These are phyloP conservation scores for Hassar affinis DNA, from an alignment of 2,113 vertebrate genomes.

Conservation along the genomic window DNA sequence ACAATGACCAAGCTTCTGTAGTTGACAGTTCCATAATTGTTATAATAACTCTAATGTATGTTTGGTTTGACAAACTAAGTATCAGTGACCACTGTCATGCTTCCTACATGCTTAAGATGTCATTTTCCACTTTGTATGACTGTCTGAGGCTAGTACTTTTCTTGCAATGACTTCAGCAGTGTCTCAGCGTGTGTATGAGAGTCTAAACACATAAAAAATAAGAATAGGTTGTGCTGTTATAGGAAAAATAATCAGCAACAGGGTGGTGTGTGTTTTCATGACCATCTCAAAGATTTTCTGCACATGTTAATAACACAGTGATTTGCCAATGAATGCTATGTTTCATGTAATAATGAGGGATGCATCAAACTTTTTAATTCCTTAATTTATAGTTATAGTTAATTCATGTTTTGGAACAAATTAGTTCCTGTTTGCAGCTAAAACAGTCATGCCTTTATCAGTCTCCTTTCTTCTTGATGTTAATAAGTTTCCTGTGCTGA, in stretches of 20 bases:
- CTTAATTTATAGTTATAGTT: background rate
- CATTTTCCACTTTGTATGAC: background rate
- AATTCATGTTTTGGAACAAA: background rate
- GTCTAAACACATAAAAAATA: background rate
- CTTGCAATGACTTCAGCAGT: background rate
- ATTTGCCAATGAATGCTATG: background rate
- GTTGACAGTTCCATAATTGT: background rate
- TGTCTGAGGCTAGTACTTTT: background rate
- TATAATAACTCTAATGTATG: background rate
- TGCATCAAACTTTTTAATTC: background rate
- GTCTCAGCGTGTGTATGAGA: background rate
- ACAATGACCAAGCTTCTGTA: constrained; percentile 1
- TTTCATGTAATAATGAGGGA: background rate
- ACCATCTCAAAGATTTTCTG: background rate
- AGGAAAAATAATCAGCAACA: background rate
- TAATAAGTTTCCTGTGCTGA: background rate
- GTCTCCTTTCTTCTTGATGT: no score
- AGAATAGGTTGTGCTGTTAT: background rate
- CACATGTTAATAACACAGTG: background rate
- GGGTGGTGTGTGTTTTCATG: background rate
- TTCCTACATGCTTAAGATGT: background rate
- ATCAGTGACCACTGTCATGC: constrained; percentile 13
- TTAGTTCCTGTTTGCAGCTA: background rate
- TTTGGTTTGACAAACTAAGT: constrained; percentile 15
- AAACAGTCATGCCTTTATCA: no score